A percentile compares a stretch with the other conserved stretches of the same genome.
phyloP scores from a whole-genome alignment of 35 echinoderm and acorn worm genomes.

The Lytechinus pictus region DNA sequence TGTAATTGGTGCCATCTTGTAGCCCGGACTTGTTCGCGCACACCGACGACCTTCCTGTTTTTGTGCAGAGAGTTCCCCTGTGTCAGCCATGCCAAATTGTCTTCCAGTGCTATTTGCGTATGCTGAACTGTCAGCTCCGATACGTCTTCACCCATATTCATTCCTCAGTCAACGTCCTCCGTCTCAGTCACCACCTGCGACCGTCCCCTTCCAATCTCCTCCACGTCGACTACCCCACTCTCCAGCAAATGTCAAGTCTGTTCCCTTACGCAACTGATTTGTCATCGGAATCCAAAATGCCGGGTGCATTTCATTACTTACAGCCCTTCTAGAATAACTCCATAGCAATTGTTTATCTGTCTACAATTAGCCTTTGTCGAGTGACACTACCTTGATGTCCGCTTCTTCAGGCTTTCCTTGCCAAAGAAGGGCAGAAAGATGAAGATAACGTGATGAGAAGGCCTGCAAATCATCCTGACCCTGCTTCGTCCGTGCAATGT shows the following conservation, averaged over 20 bases:
- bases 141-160: conserved; percentile 1
- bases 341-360: conserved; percentile 13
- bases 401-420: background rate
- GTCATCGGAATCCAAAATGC: background rate
- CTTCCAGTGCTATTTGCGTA: background rate
- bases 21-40: conserved; percentile 7
- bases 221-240: background rate
- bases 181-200: background rate
- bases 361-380: conserved; percentile 9
- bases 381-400: background rate
- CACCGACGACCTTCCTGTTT: background rate
- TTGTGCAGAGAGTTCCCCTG: background rate
- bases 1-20: background rate
- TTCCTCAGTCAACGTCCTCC: conserved; percentile 16
- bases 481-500: background rate
- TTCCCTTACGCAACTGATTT: background rate
- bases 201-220: background rate
- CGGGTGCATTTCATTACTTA: background rate
- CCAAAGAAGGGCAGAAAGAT: background rate
- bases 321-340: background rate
- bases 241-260: background rate
- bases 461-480: background rate
- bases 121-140: background rate
- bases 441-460: background rate
- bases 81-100: background rate